These are phyloP conservation scores for Salmo trutta DNA, from an alignment of 2,797 vertebrate species.

Conservation along the genomic window DNA sequence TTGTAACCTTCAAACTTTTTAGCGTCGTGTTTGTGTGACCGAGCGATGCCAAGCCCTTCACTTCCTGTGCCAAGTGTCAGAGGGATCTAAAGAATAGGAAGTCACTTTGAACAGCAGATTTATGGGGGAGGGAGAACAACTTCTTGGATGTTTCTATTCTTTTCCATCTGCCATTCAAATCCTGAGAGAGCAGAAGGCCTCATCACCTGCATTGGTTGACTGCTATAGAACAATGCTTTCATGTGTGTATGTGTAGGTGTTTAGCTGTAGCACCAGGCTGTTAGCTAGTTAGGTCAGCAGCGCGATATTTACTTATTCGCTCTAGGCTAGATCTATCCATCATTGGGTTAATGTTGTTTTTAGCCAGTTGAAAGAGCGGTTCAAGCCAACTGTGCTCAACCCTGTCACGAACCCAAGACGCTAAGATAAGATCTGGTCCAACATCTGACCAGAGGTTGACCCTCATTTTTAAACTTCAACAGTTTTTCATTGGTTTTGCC, in stretches of 20 bases:
- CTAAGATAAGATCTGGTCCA: background rate
- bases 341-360: background rate
- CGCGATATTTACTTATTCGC: background rate
- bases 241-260: background rate
- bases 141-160: background rate
- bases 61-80: conserved; percentile 53
- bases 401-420: background rate
- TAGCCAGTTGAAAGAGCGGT: background rate
- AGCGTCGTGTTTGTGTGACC: conserved; percentile 75
- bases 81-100: background rate
- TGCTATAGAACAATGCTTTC: background rate
- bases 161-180: background rate
- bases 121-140: background rate
- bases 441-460: background rate
- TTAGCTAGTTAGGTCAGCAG: background rate
- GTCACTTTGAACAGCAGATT: background rate
- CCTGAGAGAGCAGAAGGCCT: background rate
- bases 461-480: background rate
- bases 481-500: background rate
- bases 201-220: background rate
- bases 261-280: background rate
- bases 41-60: conserved; percentile 53
- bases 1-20: conserved; percentile 73
- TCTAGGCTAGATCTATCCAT: background rate
- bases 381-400: background rate